Conservation (phyloP, 2,113 vertebrate species). For the Labeo catla region DNA sequence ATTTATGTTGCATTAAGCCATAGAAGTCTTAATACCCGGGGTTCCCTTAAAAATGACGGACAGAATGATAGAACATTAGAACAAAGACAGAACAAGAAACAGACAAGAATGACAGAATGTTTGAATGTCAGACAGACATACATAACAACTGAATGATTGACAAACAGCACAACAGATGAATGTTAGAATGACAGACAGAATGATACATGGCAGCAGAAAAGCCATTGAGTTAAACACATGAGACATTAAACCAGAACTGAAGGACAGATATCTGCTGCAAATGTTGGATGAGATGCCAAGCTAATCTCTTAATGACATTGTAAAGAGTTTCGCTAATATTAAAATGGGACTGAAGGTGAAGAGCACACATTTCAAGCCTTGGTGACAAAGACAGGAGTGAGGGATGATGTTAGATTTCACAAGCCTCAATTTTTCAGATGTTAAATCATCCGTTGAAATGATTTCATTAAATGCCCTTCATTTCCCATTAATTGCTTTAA, state of each 20-base stretch:
- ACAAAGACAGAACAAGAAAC: background rate
- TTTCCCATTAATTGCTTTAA: conserved; percentile 57
- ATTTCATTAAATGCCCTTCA: conserved; percentile 54
- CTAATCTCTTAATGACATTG: conserved; percentile 40
- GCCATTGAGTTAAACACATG: background rate
- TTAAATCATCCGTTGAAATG: conserved; percentile 48
- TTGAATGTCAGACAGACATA: background rate
- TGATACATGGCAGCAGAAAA: background rate
- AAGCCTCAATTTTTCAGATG: conserved; percentile 44
- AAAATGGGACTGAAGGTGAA: conserved; percentile 19
- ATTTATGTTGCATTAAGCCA: no score
- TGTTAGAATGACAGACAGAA: background rate
- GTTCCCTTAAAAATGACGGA: no score
- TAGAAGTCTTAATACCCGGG: no score
- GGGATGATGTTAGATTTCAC: conserved; percentile 49
- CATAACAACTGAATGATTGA: background rate
- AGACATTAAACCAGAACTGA: conserved; percentile 8
- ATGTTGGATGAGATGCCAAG: conserved; percentile 9
- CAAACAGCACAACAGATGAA: background rate
- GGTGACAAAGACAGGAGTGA: conserved; percentile 31
- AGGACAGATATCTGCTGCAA: conserved; percentile 17
- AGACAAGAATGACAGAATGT: background rate
- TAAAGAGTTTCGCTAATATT: conserved; percentile 7
- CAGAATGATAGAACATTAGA: no score
- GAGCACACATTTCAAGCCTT: conserved; percentile 10